A percentile compares a stretch with the other conserved stretches of the same genome.
Evolutionary conservation across 2,888 invertebrate genomes (phyloP).

Genomic region (Eupeodes latifasciatus): DNA sequence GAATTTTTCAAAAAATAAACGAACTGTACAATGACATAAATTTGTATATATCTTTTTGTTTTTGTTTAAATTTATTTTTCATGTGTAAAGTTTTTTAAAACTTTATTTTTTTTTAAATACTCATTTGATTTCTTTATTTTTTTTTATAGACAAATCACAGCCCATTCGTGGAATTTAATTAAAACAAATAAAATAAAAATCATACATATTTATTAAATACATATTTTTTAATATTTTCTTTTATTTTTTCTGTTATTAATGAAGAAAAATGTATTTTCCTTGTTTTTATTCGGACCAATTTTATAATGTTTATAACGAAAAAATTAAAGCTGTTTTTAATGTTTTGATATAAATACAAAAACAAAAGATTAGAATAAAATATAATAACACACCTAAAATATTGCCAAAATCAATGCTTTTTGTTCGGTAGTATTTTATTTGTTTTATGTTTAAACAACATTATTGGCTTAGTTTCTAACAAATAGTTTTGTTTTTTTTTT

Average conservation of each 20-base stretch:
- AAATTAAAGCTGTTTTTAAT: conserved; percentile 65
- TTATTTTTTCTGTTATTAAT: conserved; percentile 35
- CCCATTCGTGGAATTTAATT: conserved; percentile 79
- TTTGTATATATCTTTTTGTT: conserved; percentile 67
- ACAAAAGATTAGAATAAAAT: conserved; percentile 10
- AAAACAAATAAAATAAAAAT: conserved; percentile 61
- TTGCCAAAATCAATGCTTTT: conserved; percentile 82
- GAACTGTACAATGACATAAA: conserved; percentile 78
- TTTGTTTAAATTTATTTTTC: conserved; percentile 43
- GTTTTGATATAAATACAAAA: background rate
- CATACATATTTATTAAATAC: conserved; percentile 49
- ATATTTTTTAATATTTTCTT: conserved; percentile 1
- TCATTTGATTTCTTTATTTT: conserved; percentile 73
- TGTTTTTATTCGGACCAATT: conserved; percentile 59
- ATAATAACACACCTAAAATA: conserved; percentile 77
- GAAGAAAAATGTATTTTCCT: conserved; percentile 67
- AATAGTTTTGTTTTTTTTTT: conserved; percentile 45
- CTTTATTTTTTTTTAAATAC: conserved; percentile 60
- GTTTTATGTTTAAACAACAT: conserved; percentile 52
- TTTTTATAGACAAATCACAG: conserved; percentile 80
- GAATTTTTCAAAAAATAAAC: conserved; percentile 71
- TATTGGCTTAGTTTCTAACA: conserved; percentile 71
- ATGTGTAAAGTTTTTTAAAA: conserved; percentile 65
- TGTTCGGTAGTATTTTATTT: conserved; percentile 76
- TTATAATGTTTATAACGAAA: conserved; percentile 52